Percentiles rank a stretch among this genome's conserved stretches.
phyloP scores from a whole-genome alignment of 2,888 invertebrate genomes.

The Dysmachus trigonus region DNA sequence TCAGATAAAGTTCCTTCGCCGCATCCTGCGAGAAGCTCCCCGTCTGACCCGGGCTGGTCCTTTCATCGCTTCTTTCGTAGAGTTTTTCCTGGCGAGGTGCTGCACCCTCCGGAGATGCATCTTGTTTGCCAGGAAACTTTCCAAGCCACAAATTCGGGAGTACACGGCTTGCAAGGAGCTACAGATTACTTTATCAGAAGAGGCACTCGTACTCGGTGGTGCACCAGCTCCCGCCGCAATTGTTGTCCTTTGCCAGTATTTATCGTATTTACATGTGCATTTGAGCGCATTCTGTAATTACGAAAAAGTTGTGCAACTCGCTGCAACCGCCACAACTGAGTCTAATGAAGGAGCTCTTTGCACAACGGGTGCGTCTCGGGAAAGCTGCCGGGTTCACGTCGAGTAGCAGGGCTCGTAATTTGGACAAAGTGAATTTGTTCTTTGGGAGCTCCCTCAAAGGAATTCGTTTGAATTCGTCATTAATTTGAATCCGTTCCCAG shows the following conservation, averaged over 20 bases:
- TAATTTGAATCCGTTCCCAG: not conserved
- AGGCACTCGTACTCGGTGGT: not conserved
- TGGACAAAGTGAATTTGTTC: not conserved
- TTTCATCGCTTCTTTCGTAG: not conserved
- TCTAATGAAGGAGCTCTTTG: slow-evolving; percentile 25
- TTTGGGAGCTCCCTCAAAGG: not conserved
- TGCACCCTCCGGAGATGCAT: not conserved
- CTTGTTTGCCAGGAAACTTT: not conserved
- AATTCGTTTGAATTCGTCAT: not conserved
- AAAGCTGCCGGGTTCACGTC: not conserved
- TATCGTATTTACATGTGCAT: slow-evolving; percentile 24
- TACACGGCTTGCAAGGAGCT: not conserved
- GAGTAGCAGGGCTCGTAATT: not conserved
- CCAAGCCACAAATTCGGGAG: slow-evolving; percentile 4
- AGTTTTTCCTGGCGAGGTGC: not conserved
- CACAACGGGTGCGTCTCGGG: not conserved
- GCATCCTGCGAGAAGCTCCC: not conserved
- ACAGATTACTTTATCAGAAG: slow-evolving; percentile 13
- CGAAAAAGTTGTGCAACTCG: slow-evolving; percentile 10
- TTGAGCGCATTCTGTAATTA: slow-evolving; percentile 15
- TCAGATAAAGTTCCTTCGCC: slow-evolving; percentile 4
- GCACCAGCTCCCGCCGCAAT: not conserved
- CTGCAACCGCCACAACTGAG: not conserved
- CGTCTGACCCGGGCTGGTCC: not conserved
- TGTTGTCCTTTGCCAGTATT: slow-evolving; percentile 10